phyloP scores from a whole-genome alignment of 2,113 vertebrate species.

The Lipophrys pholis region DNA sequence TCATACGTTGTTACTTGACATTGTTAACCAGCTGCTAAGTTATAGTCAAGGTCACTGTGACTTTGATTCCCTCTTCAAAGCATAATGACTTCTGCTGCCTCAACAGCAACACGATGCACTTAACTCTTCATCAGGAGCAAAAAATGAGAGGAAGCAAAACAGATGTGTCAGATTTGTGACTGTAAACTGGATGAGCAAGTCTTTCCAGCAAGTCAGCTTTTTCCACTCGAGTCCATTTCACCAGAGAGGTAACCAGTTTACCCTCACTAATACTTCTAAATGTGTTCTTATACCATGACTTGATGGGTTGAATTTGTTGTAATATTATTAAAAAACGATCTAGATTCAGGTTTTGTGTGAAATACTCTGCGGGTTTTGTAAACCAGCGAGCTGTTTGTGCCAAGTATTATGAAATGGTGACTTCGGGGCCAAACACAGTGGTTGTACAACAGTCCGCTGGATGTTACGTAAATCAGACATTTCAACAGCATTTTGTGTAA shows the following conservation, averaged over 20 bases:
- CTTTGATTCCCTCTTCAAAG: slow-evolving; percentile 32
- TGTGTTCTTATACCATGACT: no score
- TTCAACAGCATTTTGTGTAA: slow-evolving; percentile 36
- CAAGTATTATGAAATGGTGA: slow-evolving; percentile 24
- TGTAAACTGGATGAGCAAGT: not conserved
- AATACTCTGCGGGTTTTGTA: slow-evolving; percentile 1
- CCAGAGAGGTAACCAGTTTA: no score
- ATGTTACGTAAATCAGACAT: slow-evolving; percentile 30
- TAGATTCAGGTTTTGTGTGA: not conserved
- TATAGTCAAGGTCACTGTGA: not conserved
- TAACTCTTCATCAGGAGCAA: slow-evolving; percentile 24
- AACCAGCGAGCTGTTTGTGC: slow-evolving; percentile 20
- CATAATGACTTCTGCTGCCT: slow-evolving; percentile 27
- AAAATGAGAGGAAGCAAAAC: slow-evolving; percentile 48
- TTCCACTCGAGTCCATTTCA: not conserved
- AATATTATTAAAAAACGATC: not conserved
- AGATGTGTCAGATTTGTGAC: slow-evolving; percentile 41
- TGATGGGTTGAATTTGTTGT: no score
- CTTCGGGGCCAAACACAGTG: slow-evolving; percentile 17
- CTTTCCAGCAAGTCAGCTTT: not conserved
- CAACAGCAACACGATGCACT: slow-evolving; percentile 37
- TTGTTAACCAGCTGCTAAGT: not conserved
- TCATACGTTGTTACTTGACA: no score
- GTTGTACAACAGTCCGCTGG: slow-evolving; percentile 21
- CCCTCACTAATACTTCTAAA: no score